Percentiles rank a stretch among this genome's conserved stretches.
phyloP scores from a whole-genome alignment of 2,113 vertebrate genomes.

The Datnioides undecimradiatus region DNA sequence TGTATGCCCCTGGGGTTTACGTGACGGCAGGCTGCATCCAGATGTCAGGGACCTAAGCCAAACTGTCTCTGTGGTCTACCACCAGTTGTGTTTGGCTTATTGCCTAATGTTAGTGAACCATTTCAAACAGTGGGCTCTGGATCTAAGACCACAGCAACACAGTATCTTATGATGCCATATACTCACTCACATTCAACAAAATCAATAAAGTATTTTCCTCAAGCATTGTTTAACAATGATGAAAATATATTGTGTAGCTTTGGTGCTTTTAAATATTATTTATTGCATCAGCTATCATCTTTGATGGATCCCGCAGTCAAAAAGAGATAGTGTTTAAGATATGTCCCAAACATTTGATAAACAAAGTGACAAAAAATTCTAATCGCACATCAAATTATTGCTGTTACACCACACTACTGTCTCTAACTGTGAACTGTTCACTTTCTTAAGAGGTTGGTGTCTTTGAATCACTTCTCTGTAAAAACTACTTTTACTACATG shows the following conservation, averaged over 20 bases:
- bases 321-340: not conserved
- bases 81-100: conserved; percentile 60
- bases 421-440: not conserved
- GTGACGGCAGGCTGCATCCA: conserved; percentile 51
- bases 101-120: conserved; percentile 33
- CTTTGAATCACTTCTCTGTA: not conserved
- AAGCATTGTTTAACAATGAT: not conserved
- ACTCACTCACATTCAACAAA: not conserved
- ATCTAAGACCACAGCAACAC: conserved; percentile 1
- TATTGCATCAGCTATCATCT: no score
- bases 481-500: not conserved
- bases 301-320: no score
- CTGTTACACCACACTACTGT: not conserved
- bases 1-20: conserved; percentile 35
- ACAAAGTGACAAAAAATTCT: not conserved
- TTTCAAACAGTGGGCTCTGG: conserved; percentile 35
- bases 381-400: not conserved
- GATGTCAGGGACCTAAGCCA: conserved; percentile 60
- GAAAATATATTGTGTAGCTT: not conserved
- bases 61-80: conserved; percentile 50
- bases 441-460: not conserved
- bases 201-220: not conserved
- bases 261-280: not conserved
- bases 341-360: conserved; percentile 1
- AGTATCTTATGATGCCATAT: not conserved